phyloP scores from a whole-genome alignment of 2,888 invertebrate genomes.

The Halictus quadricinctus region DNA sequence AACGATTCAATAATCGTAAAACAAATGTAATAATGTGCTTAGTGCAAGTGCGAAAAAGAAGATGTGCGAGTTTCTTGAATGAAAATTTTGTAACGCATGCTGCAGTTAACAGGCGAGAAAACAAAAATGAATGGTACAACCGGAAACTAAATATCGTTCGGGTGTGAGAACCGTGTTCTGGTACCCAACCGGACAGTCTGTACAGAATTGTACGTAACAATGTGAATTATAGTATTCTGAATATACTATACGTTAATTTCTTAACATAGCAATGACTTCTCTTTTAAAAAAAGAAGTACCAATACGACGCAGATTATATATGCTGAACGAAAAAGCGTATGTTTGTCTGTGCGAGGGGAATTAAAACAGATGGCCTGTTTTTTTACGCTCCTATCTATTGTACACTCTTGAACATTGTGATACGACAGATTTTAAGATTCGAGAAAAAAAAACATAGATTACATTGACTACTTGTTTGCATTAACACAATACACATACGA shows the following conservation, averaged over 20 bases:
- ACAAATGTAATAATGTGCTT: conserved; percentile 54
- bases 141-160: conserved; percentile 16
- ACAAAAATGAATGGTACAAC: not conserved
- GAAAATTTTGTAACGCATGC: conserved; percentile 64
- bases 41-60: conserved; percentile 49
- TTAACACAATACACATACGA: conserved; percentile 39
- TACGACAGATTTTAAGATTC: conserved; percentile 39
- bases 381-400: conserved; percentile 39
- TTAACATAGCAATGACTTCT: conserved; percentile 28
- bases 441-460: conserved; percentile 22
- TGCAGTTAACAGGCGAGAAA: conserved; percentile 24
- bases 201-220: conserved; percentile 37
- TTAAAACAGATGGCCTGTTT: conserved; percentile 45
- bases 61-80: conserved; percentile 53
- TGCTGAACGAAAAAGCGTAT: conserved; percentile 10
- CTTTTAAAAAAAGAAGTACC: conserved; percentile 17
- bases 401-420: conserved; percentile 53
- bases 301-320: conserved; percentile 27
- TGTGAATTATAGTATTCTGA: conserved; percentile 21
- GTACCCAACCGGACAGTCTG: conserved; percentile 19
- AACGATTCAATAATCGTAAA: conserved; percentile 55
- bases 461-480: conserved; percentile 48
- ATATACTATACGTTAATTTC: conserved; percentile 31
- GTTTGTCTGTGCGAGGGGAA: conserved; percentile 31
- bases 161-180: conserved; percentile 3